These are phyloP conservation scores for Melitaea athalia DNA, from an alignment of 2,888 invertebrate species.

Conservation along the genomic window DNA sequence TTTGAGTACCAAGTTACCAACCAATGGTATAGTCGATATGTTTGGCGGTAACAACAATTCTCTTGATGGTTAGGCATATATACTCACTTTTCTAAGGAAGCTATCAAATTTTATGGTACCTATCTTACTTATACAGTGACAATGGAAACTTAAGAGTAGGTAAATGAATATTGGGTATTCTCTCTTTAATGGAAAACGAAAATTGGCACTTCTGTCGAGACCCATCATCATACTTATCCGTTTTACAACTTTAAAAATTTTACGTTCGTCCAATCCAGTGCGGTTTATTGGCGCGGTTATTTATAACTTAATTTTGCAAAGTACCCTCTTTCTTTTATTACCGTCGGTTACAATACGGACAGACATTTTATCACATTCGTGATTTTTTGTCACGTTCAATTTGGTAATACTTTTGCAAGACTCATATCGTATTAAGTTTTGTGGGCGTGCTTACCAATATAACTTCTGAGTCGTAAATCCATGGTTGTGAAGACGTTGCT, in stretches of 20 bases:
- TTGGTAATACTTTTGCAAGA: constrained; percentile 44
- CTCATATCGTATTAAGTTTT: constrained; percentile 47
- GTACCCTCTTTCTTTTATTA: constrained; percentile 18
- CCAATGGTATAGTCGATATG: constrained; percentile 41
- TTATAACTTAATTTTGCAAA: constrained; percentile 44
- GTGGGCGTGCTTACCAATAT: constrained; percentile 52
- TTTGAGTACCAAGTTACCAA: constrained; percentile 38
- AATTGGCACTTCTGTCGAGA: constrained; percentile 67
- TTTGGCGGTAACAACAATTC: constrained; percentile 48
- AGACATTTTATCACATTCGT: constrained; percentile 18
- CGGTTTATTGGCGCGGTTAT: constrained; percentile 42
- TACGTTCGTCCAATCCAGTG: constrained; percentile 40
- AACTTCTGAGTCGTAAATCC: constrained; percentile 58
- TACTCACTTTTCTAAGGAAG: constrained; percentile 41
- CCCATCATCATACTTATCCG: constrained; percentile 53
- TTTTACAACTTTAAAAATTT: constrained; percentile 57
- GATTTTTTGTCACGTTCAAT: constrained; percentile 35
- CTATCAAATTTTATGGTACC: constrained; percentile 55
- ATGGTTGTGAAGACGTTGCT: constrained; percentile 48
- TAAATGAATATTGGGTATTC: constrained; percentile 55
- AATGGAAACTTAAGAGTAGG: constrained; percentile 60
- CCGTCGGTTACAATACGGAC: constrained; percentile 21
- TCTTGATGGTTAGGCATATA: constrained; percentile 56
- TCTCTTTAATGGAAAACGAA: constrained; percentile 61
- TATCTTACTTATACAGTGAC: constrained; percentile 50